Evolutionary conservation across 92 coral and sea anemone genomes (phyloP).

Genomic region (Muricea muricata): DNA sequence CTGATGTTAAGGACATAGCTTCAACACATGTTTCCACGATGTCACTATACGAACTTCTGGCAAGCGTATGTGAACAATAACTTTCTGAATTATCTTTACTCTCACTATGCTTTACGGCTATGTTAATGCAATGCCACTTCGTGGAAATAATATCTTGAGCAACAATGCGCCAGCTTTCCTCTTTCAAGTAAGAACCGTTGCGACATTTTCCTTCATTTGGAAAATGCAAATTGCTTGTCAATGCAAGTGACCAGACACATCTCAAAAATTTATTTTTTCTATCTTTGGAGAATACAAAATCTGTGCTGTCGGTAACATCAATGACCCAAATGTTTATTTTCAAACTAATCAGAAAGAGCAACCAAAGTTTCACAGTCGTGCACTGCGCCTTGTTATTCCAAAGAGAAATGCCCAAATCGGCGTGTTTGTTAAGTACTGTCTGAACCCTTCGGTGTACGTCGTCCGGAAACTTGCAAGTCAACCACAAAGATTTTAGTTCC

Average conservation of each 20-base stretch:
- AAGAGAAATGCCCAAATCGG: constrained; percentile 4
- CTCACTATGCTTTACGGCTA: constrained; percentile 55
- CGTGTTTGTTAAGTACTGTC: neutral
- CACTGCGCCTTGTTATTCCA: neutral
- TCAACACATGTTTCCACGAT: constrained; percentile 77
- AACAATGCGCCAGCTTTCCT: constrained; percentile 72
- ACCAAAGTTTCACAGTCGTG: constrained; percentile 19
- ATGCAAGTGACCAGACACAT: neutral
- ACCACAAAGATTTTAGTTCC: constrained; percentile 31
- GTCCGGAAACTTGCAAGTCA: constrained; percentile 12
- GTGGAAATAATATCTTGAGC: constrained; percentile 76
- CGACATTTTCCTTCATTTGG: constrained; percentile 12
- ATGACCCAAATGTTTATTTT: constrained; percentile 12
- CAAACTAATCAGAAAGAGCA: neutral
- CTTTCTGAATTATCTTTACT: neutral
- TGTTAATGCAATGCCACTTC: constrained; percentile 74
- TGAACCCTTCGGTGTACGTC: neutral
- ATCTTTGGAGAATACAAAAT: constrained; percentile 7
- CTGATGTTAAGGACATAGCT: constrained; percentile 72
- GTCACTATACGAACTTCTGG: constrained; percentile 8
- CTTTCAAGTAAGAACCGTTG: neutral
- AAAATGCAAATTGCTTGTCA: constrained; percentile 8
- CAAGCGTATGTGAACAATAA: neutral
- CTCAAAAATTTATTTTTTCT: neutral
- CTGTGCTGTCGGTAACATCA: neutral